Evolutionary conservation across 2,797 vertebrate species (phyloP), one percentile per base, ranked within the genome.

Genomic region (Rhinatrema bivittatum): DNA sequence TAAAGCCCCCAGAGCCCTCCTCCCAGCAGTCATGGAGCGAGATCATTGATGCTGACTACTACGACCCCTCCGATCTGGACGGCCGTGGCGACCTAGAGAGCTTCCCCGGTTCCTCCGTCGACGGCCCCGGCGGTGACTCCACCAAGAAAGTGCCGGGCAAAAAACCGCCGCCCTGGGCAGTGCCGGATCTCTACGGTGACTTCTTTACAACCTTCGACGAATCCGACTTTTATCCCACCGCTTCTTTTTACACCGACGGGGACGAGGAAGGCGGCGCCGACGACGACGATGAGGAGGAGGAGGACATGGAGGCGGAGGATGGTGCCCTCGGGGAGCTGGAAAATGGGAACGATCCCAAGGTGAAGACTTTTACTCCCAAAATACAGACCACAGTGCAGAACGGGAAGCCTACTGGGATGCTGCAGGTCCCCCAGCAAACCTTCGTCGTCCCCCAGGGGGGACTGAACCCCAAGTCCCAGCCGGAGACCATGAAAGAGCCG

Each of bases 191-290:
- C 57, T 90, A 94, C 1, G 87, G 96, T 11, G 91, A 95, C 76
- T 87, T 91, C 76, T 87, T 91, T 70, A 90, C 91, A 0, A 87
- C 90, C 7, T 91, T 91, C 3, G 88, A 91, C 1, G 87, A 91
- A 2, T 79, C 80, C 0, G 87, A 91, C 9, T 84, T 84, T 29
- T 84, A 77, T 54, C 86, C 88, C 20, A 91, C 91, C 14, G 87
- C 89, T 1, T 82, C 85, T 17, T 74, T 82, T 62, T 85, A 86
- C 4, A 65, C 80, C 0, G 89, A 91, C 0, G 77, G 90, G 16
- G 89, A 77, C 4, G 84, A 88, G 57, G 87, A 86, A 27, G 83
- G 78, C 22, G 82, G 78, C 1, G 70, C 76, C 1, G 86, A 87
- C 0, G 46, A 76, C 44, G 76, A 81, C 3, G 76, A 83, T 16